Evolutionary conservation across 2,113 vertebrate genomes (phyloP), one percentile per base, ranked within the genome.

Genomic region (Psilopogon haemacephalus): DNA sequence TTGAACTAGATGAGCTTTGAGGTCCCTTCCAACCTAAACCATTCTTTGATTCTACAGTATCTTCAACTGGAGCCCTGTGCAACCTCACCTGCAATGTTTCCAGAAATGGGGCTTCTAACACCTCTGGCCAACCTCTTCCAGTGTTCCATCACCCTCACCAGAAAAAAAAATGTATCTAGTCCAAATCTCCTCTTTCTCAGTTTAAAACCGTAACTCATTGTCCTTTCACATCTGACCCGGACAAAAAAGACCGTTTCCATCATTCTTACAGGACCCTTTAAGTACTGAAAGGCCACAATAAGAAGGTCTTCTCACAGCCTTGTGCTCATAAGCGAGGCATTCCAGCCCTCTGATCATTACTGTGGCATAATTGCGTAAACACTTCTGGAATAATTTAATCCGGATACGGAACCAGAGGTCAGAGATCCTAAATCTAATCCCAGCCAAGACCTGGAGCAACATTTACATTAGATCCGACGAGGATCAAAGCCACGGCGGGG

Each of bases 381-480:
- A 33, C 9, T 5, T 50, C 32, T 50, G 24, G 15, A 63, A 19
- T 5, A 4, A 37, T 3, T 26, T 50, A 18, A 71, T 80, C 77
- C 23, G 55, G 55, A 52, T 19, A 32, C 12, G 40, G 48, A 80
- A 23, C 1, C 0, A 1, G 23, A 21, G 9, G 8, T 27, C 3
- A 3, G 14, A 75, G 6, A 21, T 8, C 30, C 27, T 35, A 46
- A n/a, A 35, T 7, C 18, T 28, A 32, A 46, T 12, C 26, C 27
- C 24, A 38, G 1, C 8, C 23, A 46, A 33, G 42, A 40, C 46
- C 0, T 4, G 23, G 15, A 65, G 16, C 26, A 15, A 32, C 30
- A 33, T 15, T 28, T 48, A 1, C 2, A 23, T 11, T 24, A 7
- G 21, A 56, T 32, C 7, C 0, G 0, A 58, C 2, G 7, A 12